Evolutionary conservation across 2,113 vertebrate species (phyloP).

Genomic region (Clarias batrachus): DNA sequence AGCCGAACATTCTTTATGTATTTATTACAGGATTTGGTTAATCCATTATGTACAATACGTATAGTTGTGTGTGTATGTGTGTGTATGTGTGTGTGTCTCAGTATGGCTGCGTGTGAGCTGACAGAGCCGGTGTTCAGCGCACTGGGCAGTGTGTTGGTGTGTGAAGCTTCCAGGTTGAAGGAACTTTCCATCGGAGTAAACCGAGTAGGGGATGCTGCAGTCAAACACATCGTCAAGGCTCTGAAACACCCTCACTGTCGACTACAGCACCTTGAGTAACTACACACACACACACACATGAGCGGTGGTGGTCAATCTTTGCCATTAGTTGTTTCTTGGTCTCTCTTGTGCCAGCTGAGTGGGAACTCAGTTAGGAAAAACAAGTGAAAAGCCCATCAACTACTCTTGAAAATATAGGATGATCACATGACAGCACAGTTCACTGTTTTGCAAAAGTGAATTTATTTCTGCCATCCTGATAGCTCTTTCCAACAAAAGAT

Average conservation of each 20-base stretch:
- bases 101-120: slow-evolving; percentile 63
- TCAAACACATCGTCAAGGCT: slow-evolving; percentile 65
- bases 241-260: slow-evolving; percentile 62
- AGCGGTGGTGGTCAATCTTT: not conserved
- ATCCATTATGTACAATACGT: not conserved
- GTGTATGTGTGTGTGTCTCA: slow-evolving; percentile 42
- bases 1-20: not conserved
- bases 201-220: slow-evolving; percentile 61
- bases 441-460: too few species aligned
- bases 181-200: slow-evolving; percentile 60
- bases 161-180: slow-evolving; percentile 55
- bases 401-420: too few species aligned
- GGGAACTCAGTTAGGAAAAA: too few species aligned
- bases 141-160: slow-evolving; percentile 61
- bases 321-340: not conserved
- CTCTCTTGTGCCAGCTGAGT: not conserved
- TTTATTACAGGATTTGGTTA: slow-evolving; percentile 47
- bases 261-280: slow-evolving; percentile 69
- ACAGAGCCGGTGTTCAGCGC: slow-evolving; percentile 57
- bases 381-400: too few species aligned
- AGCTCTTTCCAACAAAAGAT: too few species aligned
- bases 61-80: not conserved
- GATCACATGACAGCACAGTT: too few species aligned
- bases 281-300: not conserved
- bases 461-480: too few species aligned